Conservation (phyloP, 2,113 vertebrate genomes). For the Marmota monax region DNA sequence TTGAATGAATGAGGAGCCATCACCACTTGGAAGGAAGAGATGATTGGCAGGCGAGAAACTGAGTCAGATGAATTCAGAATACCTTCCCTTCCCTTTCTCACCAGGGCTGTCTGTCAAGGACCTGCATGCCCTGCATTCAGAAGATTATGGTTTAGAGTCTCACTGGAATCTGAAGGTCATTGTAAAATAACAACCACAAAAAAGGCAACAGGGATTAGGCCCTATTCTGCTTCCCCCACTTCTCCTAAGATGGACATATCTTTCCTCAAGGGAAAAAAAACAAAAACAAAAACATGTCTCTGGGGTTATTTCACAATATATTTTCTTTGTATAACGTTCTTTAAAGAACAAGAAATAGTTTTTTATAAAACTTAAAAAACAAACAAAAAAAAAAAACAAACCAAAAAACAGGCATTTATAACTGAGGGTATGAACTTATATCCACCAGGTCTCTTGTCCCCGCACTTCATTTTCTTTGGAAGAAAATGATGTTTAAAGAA, state of each 20-base stretch:
- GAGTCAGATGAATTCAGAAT: constrained; percentile 80
- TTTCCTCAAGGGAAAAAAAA: constrained; percentile 84
- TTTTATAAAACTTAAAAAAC: constrained; percentile 87
- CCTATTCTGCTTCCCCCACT: constrained; percentile 80
- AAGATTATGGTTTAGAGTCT: constrained; percentile 71
- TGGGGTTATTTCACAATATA: constrained; percentile 91
- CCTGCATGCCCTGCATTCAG: constrained; percentile 76
- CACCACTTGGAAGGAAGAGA: constrained; percentile 73
- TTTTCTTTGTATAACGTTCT: constrained; percentile 93
- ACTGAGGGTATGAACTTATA: constrained; percentile 87
- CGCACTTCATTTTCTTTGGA: constrained; percentile 78
- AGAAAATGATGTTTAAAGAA: constrained; percentile 86
- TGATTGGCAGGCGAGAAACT: constrained; percentile 84
- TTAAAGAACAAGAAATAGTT: constrained; percentile 92
- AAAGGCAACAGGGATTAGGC: constrained; percentile 82
- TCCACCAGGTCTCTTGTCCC: constrained; percentile 87
- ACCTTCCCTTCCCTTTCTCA: constrained; percentile 73
- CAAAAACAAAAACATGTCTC: constrained; percentile 79
- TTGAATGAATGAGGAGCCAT: constrained; percentile 89
- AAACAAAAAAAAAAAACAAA: constrained; percentile 75
- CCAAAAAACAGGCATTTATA: constrained; percentile 85
- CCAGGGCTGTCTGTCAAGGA: constrained; percentile 77
- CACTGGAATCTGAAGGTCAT: constrained; percentile 58
- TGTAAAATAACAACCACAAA: constrained; percentile 63
- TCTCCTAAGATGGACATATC: constrained; percentile 84